Evolutionary conservation across 2,797 vertebrate species (phyloP).

Genomic region (Falco biarmicus): DNA sequence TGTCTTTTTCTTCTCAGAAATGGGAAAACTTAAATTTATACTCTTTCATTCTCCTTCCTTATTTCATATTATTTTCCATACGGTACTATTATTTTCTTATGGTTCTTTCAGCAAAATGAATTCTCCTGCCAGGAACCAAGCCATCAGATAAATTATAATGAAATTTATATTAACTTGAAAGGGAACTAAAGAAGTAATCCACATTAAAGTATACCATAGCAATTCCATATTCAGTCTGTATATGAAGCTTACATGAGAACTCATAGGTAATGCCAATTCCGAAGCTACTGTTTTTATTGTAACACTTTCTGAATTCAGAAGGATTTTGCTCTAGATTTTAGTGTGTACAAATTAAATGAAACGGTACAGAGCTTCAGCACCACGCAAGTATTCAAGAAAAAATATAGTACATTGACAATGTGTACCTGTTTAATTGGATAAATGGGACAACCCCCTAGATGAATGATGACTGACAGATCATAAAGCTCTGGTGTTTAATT

Average conservation of each 20-base stretch:
- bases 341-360: background rate
- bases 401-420: background rate
- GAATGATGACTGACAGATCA: background rate
- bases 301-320: background rate
- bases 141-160: background rate
- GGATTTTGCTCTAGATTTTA: background rate
- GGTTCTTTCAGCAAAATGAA: background rate
- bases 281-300: background rate
- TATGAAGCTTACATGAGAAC: background rate
- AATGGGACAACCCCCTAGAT: background rate
- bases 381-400: background rate
- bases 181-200: background rate
- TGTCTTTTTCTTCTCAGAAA: background rate
- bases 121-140: background rate
- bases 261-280: background rate
- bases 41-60: background rate
- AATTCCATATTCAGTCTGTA: background rate
- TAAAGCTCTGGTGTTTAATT: conserved; percentile 21
- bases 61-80: background rate
- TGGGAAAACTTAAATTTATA: background rate
- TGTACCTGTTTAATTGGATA: conserved; percentile 6
- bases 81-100: background rate
- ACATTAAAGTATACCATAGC: background rate
- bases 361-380: background rate
- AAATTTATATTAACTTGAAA: background rate